Evolutionary conservation across 2,113 vertebrate genomes (phyloP).

Genomic region (Sigmodon hispidus): DNA sequence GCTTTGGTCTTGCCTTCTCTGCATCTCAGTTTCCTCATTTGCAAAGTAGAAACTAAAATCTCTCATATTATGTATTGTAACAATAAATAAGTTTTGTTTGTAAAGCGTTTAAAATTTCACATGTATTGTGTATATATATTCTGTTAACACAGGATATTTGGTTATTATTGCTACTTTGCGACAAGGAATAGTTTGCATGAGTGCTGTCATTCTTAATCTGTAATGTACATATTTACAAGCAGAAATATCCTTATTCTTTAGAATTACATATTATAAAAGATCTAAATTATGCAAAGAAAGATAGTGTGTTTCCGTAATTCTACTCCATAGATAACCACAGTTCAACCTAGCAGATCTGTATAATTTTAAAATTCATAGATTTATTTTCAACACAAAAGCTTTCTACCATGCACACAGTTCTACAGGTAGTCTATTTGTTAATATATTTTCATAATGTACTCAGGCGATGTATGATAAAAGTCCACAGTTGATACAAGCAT

Average conservation of each 20-base stretch:
- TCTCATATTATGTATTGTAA: not conserved
- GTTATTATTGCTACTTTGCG: not conserved
- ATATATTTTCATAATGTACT: not conserved
- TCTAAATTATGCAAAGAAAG: conserved; percentile 16
- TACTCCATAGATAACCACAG: not conserved
- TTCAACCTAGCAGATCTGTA: not conserved
- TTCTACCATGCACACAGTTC: not conserved
- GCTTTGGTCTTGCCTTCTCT: not conserved
- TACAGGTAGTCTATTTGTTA: not conserved
- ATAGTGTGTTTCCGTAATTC: not conserved
- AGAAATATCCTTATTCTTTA: conserved; percentile 41
- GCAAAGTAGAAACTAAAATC: conserved; percentile 6
- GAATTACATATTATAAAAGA: conserved; percentile 9
- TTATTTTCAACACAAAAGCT: not conserved
- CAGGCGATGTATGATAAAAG: not conserved
- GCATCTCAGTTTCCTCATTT: not conserved
- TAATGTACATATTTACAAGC: not conserved
- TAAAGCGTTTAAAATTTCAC: not conserved
- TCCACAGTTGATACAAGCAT: not conserved
- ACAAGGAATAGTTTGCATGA: not conserved
- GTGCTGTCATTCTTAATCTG: not conserved
- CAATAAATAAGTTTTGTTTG: not conserved
- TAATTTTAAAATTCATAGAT: not conserved
- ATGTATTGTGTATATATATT: not conserved
- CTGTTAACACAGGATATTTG: not conserved